Conservation (phyloP, 2,113 vertebrate genomes). For the Ciconia stormi region DNA sequence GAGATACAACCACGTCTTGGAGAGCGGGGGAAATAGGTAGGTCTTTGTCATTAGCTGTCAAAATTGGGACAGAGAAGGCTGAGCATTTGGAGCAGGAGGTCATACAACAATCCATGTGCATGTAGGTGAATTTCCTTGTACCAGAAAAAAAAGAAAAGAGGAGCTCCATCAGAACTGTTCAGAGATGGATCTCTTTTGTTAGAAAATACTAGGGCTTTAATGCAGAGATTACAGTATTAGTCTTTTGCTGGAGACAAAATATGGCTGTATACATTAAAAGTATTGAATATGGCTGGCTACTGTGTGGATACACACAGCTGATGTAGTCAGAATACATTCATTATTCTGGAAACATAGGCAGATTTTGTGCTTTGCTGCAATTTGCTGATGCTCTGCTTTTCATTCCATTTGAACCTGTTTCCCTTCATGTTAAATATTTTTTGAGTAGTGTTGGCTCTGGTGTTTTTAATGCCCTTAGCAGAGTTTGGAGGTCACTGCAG, state of each 20-base stretch:
- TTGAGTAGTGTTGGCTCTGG: constrained; percentile 7
- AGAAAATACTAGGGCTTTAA: not conserved
- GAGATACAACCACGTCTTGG: not conserved
- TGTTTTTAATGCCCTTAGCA: constrained; percentile 33
- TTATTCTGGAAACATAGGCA: constrained; percentile 50
- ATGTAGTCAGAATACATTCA: constrained; percentile 26
- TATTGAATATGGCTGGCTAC: constrained; percentile 28
- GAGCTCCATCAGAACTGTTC: not conserved
- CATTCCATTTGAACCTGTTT: constrained; percentile 58
- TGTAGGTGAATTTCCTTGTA: not conserved
- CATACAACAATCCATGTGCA: not conserved
- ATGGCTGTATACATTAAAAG: constrained; percentile 11
- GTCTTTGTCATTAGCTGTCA: not conserved
- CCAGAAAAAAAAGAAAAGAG: not conserved
- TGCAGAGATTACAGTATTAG: not conserved
- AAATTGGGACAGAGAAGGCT: not conserved
- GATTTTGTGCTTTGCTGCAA: constrained; percentile 33
- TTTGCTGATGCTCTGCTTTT: constrained; percentile 57
- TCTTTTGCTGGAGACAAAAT: constrained; percentile 24
- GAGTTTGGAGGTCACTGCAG: constrained; percentile 53
- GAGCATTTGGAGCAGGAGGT: not conserved
- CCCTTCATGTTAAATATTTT: constrained; percentile 48
- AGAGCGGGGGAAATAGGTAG: not conserved
- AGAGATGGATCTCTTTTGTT: not conserved
- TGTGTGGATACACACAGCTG: not conserved